Evolutionary conservation across 2,797 vertebrate genomes (phyloP).

Genomic region (Alfaro cultratus): DNA sequence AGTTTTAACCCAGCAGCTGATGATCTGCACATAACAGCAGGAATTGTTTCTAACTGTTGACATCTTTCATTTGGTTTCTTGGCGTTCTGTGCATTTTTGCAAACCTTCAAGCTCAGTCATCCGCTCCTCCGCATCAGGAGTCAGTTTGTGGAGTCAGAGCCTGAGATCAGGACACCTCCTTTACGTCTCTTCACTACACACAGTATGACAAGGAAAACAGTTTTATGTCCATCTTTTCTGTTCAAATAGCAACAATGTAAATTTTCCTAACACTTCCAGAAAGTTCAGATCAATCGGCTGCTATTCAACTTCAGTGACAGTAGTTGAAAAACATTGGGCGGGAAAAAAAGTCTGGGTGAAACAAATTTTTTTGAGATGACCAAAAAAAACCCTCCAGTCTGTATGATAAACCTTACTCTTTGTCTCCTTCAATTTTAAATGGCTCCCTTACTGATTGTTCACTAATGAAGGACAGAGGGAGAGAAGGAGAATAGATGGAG

Average conservation of each 20-base stretch:
- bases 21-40: not conserved
- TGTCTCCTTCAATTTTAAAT: constrained; percentile 19
- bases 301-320: not conserved
- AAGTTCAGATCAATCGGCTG: not conserved
- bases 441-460: constrained; percentile 38
- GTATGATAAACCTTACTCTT: constrained; percentile 14
- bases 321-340: not conserved
- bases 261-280: not conserved
- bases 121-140: not conserved
- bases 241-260: not conserved
- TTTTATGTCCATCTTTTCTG: not conserved
- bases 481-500: constrained; percentile 14
- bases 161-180: not conserved
- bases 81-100: not conserved
- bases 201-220: not conserved
- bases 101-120: not conserved
- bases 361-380: constrained; percentile 4
- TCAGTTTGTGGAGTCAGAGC: not conserved
- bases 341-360: not conserved
- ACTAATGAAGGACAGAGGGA: constrained; percentile 40
- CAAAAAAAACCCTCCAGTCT: constrained; percentile 1
- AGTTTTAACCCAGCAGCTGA: not conserved
- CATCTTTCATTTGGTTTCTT: not conserved
- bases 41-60: not conserved
- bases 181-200: not conserved